Evolutionary conservation across 1,140 invertebrate species (phyloP).

Genomic region (Brachionus sp.): DNA sequence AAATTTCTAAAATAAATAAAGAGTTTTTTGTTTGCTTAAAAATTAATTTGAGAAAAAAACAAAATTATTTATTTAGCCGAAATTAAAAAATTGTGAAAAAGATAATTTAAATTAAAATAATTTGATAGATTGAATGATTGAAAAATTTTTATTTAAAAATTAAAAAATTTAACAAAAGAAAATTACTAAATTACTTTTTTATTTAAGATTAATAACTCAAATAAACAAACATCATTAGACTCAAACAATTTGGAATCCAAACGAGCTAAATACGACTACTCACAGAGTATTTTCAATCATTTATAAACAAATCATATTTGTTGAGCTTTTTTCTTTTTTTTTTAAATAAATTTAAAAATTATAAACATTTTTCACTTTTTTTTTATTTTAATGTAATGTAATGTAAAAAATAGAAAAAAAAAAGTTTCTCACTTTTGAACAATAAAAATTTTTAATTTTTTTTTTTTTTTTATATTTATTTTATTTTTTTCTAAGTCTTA

Average conservation of each 20-base stretch:
- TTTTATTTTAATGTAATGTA: background rate
- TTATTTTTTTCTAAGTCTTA: background rate
- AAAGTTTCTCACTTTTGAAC: background rate
- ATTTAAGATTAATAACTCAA: background rate
- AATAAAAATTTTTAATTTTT: background rate
- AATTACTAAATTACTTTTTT: background rate
- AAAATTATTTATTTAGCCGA: no score
- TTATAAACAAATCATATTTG: slow-evolving; percentile 10
- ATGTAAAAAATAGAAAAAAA: background rate
- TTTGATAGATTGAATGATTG: no score
- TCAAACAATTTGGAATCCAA: slow-evolving; percentile 4
- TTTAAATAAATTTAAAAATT: background rate
- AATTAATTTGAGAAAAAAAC: no score
- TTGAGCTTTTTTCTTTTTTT: background rate
- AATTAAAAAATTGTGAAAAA: no score
- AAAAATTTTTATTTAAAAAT: no score
- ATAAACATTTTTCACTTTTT: background rate
- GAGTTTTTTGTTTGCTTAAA: no score
- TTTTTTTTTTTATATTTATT: background rate
- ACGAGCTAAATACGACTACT: slow-evolving; percentile 26
- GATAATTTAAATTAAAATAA: no score
- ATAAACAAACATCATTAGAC: slow-evolving; percentile 15
- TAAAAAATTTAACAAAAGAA: background rate
- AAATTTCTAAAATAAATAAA: background rate
- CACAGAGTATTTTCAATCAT: slow-evolving; percentile 35